These are phyloP conservation scores for Phrynocephalus vlangalii DNA, from an alignment of 2,797 vertebrate genomes.

Conservation along the genomic window DNA sequence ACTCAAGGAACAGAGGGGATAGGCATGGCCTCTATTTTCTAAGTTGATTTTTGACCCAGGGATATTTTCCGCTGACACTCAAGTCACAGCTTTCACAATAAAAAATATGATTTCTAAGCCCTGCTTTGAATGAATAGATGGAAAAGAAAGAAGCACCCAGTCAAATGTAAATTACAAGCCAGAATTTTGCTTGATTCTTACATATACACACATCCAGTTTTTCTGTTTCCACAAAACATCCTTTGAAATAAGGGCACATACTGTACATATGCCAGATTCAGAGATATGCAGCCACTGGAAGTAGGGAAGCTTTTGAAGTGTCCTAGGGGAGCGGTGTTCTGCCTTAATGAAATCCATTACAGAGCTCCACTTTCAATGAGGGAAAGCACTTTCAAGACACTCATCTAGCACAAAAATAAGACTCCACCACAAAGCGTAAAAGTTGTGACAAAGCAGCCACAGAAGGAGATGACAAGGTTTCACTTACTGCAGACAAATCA, in stretches of 20 bases:
- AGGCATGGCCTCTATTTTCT: too few relatives aligned
- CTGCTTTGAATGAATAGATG: too few relatives aligned
- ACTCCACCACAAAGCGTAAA: constrained; percentile 49
- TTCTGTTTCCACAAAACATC: constrained; percentile 50
- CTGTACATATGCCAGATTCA: constrained; percentile 43
- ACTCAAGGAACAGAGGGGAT: too few relatives aligned
- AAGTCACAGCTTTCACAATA: too few relatives aligned
- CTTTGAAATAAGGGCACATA: constrained; percentile 44
- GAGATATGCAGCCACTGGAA: constrained; percentile 35
- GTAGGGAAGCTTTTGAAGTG: constrained; percentile 55
- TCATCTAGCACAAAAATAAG: constrained; percentile 48
- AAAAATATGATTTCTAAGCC: too few relatives aligned
- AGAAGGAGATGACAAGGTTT: constrained; percentile 61
- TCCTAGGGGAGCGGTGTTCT: constrained; percentile 57
- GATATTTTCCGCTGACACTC: too few relatives aligned
- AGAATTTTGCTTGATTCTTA: constrained; percentile 53
- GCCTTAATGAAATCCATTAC: constrained; percentile 69
- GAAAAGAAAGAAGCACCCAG: too few relatives aligned
- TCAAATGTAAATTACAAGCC: constrained; percentile 11
- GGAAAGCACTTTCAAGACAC: constrained; percentile 56
- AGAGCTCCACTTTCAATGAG: constrained; percentile 54
- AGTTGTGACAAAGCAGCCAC: constrained; percentile 62
- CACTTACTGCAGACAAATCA: constrained; percentile 49
- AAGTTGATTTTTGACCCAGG: too few relatives aligned
- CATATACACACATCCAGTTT: constrained; percentile 41